Base-by-base conservation (phyloP, 1,140 invertebrate genomes). In the Marisa cornuarietis region DNA sequence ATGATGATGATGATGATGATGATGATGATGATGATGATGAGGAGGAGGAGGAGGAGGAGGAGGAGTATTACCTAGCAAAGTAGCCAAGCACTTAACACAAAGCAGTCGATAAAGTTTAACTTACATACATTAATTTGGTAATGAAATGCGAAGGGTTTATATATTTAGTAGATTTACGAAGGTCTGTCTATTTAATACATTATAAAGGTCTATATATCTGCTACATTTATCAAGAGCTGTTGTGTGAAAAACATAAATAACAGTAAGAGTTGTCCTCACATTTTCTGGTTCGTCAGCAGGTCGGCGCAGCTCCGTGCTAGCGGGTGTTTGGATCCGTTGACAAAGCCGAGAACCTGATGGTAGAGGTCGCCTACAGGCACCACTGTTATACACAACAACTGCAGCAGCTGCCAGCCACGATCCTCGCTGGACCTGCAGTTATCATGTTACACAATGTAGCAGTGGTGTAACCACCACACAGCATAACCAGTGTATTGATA, bases 401-500 rank as follows among this genome's bases (percentile, higher is more conserved):
- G 83, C 62, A 89, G 49, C 62, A 88, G 63, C n/a, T 81, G 75
- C 85, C 86, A 89, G 18, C 88, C 88, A 74, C 80, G 76, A 24
- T 86, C 85, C 54, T 84, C 83, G 76, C 84, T 87, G 10, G 81
- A n/a, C 74, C 87, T 89, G 77, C 13, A 84, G 73, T 81, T 20
- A 22, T 58, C 16, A 79, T 16, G 71, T 31, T 61, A 68, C 51
- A 24, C 10, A 14, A 51, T 52, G 20, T 54, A 20, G 65, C 20
- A 26, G 22, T 24, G 16, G 13, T n/a, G 26, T 51, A 69, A 78
- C 11, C 18, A 26, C 6, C 22, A 20, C 16, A 49, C 14, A 42
- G 65, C 10, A 51, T 42, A 5, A 26, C 58, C 63, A 76, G 24
- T 51, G 13, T n/a, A 2, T 24, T 22, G 24, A 65, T 6, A 65